phyloP scores from a whole-genome alignment of 2,888 invertebrate genomes.

The Lasioglossum lativentre region DNA sequence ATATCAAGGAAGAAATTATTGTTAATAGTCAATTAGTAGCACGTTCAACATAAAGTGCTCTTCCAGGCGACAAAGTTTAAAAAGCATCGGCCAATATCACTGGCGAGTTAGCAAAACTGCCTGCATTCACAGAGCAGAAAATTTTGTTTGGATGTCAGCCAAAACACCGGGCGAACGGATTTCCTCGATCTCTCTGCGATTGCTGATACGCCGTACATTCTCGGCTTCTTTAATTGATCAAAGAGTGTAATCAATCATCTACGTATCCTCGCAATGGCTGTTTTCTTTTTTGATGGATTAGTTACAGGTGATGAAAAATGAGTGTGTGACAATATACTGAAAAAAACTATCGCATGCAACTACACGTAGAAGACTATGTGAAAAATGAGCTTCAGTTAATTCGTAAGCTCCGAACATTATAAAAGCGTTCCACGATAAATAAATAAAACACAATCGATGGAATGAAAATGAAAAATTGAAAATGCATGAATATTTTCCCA shows the following conservation, averaged over 20 bases:
- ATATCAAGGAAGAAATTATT: not conserved
- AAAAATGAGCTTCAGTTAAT: not conserved
- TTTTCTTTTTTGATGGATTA: not conserved
- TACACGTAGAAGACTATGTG: not conserved
- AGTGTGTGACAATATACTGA: not conserved
- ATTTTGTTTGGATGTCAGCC: constrained; percentile 8
- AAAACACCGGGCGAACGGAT: constrained; percentile 11
- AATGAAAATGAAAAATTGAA: too few relatives aligned
- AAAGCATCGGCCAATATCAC: not conserved
- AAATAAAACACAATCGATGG: too few relatives aligned
- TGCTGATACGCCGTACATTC: not conserved
- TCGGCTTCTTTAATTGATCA: not conserved
- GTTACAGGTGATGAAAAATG: not conserved
- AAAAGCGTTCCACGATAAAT: not conserved
- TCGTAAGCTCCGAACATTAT: not conserved
- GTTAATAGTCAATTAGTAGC: not conserved
- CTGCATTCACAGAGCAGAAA: not conserved
- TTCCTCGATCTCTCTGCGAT: constrained; percentile 8
- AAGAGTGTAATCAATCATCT: not conserved
- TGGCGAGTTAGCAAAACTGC: not conserved
- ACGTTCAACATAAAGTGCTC: not conserved
- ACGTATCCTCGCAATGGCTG: not conserved
- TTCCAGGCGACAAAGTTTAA: not conserved
- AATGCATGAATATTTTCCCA: too few relatives aligned
- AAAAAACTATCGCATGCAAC: not conserved